Evolutionary conservation across 2,797 vertebrate genomes (phyloP), one percentile per base, ranked within the genome.

Genomic region (Lithobates sylvaticus): DNA sequence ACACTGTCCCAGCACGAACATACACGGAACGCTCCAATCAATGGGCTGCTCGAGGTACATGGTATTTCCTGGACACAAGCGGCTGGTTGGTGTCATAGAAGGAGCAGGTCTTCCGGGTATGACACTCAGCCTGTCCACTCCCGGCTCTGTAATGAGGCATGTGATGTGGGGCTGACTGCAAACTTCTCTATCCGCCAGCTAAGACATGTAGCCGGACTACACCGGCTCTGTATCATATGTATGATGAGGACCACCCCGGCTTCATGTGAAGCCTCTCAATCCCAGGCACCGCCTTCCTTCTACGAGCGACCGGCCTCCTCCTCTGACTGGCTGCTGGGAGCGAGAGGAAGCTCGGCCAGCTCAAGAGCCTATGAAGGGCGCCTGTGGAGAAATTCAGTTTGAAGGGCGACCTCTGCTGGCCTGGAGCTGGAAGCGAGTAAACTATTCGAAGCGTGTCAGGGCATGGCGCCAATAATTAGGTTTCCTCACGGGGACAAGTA

Each of bases 371-470:
- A 32, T 9, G 27, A 47, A 42, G 80, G 27, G 18, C n/a, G n/a
- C n/a, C 18, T 13, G 58, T 32, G 29, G 54, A 29, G 18, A 39
- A 26, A 81, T n/a, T 3, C 13, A 7, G 6, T 5, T 12, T 1
- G 10, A 1, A 3, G 32, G 21, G 80, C 80, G 70, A 10, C 80
- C 32, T 44, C 80, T 82, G 70, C 69, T 65, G 80, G 70, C 16
- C 8, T 8, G 80, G 80, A 82, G 70, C 65, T 26, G 6, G 26
- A 67, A 39, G 5, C 7, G 39, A 39, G 0, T 10, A 39, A 39
- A 39, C 39, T 39, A 9, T 39, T 39, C 8, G 9, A 10, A 39
- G 39, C 39, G 39, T 39, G 36, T 39, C 32, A 32, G 32, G 32
- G 32, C 6, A 36, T 36, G 34, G 34, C 34, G 34, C 6, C 34